These are phyloP conservation scores for Protophormia terraenovae DNA, from an alignment of 2,888 invertebrate species.

Conservation along the genomic window DNA sequence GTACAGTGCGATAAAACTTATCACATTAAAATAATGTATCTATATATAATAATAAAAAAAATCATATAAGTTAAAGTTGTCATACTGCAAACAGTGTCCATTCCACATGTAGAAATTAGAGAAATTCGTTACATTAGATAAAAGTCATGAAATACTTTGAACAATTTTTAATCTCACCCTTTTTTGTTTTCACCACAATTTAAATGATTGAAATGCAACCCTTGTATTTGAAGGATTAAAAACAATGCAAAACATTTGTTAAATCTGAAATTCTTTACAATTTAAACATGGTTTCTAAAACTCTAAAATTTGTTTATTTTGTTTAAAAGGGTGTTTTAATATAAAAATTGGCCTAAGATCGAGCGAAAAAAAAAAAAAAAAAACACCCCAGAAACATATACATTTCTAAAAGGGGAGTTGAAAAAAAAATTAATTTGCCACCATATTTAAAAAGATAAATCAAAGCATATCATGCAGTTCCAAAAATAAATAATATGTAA, in stretches of 20 bases:
- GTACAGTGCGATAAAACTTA: conserved; percentile 17
- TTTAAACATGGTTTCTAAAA: conserved; percentile 51
- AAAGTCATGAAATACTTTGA: conserved; percentile 8
- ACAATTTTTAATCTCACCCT: conserved; percentile 45
- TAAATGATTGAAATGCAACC: conserved; percentile 45
- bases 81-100: not conserved
- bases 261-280: conserved; percentile 41
- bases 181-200: not conserved
- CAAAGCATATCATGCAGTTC: conserved; percentile 15
- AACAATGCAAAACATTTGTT: conserved; percentile 46
- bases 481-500: not conserved
- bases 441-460: conserved; percentile 54
- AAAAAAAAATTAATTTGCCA: conserved; percentile 46
- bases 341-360: conserved; percentile 16
- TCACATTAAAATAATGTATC: not conserved
- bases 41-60: no score
- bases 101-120: conserved; percentile 33
- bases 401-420: conserved; percentile 26
- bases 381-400: conserved; percentile 19
- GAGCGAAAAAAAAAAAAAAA: not conserved
- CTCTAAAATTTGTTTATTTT: conserved; percentile 7
- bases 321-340: conserved; percentile 49
- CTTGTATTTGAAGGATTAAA: conserved; percentile 36
- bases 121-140: conserved; percentile 58
- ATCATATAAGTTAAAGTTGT: not conserved